Percentiles rank a stretch among this genome's conserved stretches.
phyloP scores from a whole-genome alignment of 92 coral and sea anemone species.

The Umimayanthus kanabou region DNA sequence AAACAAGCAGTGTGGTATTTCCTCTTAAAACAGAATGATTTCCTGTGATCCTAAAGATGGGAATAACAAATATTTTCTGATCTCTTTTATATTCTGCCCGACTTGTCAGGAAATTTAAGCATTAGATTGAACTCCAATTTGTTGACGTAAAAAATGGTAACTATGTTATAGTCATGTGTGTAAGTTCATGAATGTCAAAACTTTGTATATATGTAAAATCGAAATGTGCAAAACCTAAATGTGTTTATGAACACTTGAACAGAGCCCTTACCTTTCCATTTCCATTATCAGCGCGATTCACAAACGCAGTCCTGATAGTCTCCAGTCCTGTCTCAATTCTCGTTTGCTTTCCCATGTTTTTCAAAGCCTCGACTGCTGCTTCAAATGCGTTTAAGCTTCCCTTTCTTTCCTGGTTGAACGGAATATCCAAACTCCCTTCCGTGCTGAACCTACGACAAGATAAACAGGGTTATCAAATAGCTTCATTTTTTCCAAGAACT shows the following conservation, averaged over 20 bases:
- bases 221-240: not conserved
- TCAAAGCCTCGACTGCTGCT: not conserved
- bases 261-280: not conserved
- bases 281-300: not conserved
- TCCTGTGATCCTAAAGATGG: too few relatives aligned
- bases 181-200: not conserved
- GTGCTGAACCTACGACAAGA: not conserved
- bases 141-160: too few relatives aligned
- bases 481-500: not conserved
- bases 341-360: not conserved
- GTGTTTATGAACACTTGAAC: not conserved
- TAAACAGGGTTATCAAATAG: not conserved
- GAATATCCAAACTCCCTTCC: not conserved
- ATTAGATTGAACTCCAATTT: too few relatives aligned
- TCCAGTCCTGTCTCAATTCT: conserved; percentile 19
- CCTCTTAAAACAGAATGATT: too few relatives aligned
- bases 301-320: conserved; percentile 10
- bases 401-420: not conserved
- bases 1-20: too few relatives aligned
- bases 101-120: not conserved
- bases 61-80: too few relatives aligned
- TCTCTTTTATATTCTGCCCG: not conserved
- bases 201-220: too few relatives aligned
- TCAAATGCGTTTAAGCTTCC: not conserved
- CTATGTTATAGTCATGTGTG: not conserved